A percentile compares a stretch with the other conserved stretches of the same genome.
These are phyloP conservation scores for Orycteropus afer DNA, from an alignment of 2,113 vertebrate species.

Conservation along the genomic window DNA sequence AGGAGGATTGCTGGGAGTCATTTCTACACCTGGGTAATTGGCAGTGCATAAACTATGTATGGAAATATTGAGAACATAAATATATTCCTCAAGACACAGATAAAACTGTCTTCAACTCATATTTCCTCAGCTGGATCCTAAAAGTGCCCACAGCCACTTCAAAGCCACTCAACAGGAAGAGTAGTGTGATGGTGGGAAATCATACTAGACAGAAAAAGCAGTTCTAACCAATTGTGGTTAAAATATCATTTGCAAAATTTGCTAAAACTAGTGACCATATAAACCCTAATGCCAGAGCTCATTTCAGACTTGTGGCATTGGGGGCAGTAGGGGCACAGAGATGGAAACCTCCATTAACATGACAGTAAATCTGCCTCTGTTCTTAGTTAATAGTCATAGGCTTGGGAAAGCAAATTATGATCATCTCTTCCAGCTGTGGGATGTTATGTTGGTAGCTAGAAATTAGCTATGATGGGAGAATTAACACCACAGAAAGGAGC, in stretches of 20 bases:
- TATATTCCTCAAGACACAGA: not conserved
- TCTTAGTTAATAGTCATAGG: accelerated
- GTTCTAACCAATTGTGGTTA: accelerated
- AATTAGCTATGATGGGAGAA: not conserved
- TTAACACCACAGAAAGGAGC: not conserved
- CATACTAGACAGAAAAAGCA: not conserved
- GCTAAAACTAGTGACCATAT: not conserved
- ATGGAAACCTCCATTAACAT: too few relatives aligned
- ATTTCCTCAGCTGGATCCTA: not conserved
- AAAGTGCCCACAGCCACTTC: not conserved
- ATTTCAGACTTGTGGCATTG: not conserved
- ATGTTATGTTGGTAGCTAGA: too few relatives aligned
- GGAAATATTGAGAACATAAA: not conserved
- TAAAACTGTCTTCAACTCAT: not conserved
- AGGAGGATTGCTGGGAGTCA: not conserved
- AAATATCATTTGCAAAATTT: not conserved
- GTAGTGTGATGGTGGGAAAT: not conserved
- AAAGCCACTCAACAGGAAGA: not conserved
- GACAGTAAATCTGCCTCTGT: not conserved
- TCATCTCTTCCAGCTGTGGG: not conserved
- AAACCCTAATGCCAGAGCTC: not conserved
- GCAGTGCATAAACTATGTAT: not conserved
- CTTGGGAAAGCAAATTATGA: accelerated
- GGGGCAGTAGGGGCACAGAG: too few relatives aligned
- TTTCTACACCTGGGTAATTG: not conserved